Conservation (phyloP, 2,797 vertebrate species). For the Saxicola maurus region DNA sequence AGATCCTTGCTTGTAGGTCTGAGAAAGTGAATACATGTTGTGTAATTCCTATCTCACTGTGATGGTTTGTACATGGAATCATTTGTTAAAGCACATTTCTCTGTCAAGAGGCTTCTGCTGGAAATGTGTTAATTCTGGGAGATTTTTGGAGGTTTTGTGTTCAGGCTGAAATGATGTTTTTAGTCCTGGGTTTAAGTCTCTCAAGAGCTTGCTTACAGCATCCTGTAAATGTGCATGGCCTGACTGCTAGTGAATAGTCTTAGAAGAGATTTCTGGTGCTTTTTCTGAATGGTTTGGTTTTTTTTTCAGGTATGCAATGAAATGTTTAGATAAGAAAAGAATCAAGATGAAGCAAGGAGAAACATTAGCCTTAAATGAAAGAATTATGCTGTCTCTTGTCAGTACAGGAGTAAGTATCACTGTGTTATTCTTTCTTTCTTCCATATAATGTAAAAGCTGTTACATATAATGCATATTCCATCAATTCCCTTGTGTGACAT, state of each 20-base stretch:
- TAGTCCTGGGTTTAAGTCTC: neutral
- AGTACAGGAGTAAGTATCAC: conserved; percentile 91
- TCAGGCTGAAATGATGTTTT: neutral
- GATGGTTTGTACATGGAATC: neutral
- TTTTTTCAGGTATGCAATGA: conserved; percentile 93
- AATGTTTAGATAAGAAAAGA: conserved; percentile 98
- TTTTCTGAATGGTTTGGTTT: neutral
- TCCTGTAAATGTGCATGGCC: neutral
- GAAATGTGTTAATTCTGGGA: neutral
- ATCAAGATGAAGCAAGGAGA: conserved; percentile 99
- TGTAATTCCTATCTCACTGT: neutral
- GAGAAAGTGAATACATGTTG: neutral
- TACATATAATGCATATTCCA: neutral
- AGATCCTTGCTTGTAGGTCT: neutral
- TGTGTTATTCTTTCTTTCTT: neutral
- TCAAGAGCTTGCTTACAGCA: neutral
- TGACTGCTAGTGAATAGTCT: neutral
- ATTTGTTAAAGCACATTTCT: neutral
- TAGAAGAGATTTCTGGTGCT: neutral
- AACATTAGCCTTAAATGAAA: conserved; percentile 93
- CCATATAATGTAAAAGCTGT: neutral
- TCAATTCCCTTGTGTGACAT: neutral
- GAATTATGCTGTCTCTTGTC: conserved; percentile 97
- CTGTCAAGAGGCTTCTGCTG: neutral
- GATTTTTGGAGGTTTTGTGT: neutral